A percentile compares a stretch with the other conserved stretches of the same genome.
These are phyloP conservation scores for Luehdorfia chinensis DNA, from an alignment of 1,140 invertebrate genomes.

Conservation along the genomic window DNA sequence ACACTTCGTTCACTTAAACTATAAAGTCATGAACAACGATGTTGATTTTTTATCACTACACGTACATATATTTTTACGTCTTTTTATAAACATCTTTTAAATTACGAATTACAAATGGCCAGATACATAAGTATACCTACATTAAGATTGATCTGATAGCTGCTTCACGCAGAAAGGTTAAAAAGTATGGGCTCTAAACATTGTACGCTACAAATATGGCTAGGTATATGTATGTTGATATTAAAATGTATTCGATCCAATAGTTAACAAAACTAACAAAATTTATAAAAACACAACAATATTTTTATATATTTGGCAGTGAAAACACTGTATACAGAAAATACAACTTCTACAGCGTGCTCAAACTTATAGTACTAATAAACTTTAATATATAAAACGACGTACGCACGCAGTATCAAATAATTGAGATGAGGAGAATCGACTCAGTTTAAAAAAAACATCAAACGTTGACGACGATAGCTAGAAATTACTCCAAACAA, in stretches of 20 bases:
- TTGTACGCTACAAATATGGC: constrained; percentile 7
- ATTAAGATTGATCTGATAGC: constrained; percentile 29
- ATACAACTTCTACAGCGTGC: constrained; percentile 31
- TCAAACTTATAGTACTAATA: constrained; percentile 30
- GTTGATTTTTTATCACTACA: constrained; percentile 43
- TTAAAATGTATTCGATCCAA: constrained; percentile 12
- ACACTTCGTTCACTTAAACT: constrained; percentile 49
- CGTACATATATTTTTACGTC: constrained; percentile 36
- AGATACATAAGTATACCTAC: constrained; percentile 33
- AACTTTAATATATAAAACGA: constrained; percentile 30
- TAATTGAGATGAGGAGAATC: constrained; percentile 17
- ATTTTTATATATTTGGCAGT: constrained; percentile 63
- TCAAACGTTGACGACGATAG: constrained; percentile 29
- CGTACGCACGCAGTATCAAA: not conserved
- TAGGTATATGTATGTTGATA: constrained; percentile 12
- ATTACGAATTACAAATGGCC: constrained; percentile 26
- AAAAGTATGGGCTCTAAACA: constrained; percentile 13
- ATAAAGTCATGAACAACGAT: constrained; percentile 61
- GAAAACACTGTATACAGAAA: constrained; percentile 41
- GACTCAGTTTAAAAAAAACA: constrained; percentile 46
- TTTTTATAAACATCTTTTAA: constrained; percentile 39
- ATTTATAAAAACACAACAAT: constrained; percentile 33
- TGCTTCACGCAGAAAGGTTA: constrained; percentile 27
- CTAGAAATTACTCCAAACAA: constrained; percentile 49
- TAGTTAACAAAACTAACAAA: constrained; percentile 24